Evolutionary conservation across 2,888 invertebrate genomes (phyloP), one percentile per base, ranked within the genome.

Genomic region (Hedya salicella): DNA sequence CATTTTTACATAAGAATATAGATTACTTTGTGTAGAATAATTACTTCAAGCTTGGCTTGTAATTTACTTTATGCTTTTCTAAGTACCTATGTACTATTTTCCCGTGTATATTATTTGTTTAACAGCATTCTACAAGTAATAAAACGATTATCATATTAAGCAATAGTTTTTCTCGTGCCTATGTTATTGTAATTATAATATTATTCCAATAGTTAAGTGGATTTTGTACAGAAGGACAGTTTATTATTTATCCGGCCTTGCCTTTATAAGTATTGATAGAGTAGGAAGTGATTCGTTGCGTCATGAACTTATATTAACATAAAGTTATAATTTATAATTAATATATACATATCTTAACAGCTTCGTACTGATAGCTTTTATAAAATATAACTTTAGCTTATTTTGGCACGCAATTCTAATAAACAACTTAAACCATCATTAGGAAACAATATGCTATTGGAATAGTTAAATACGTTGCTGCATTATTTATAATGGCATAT

Each of bases 241-340:
- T 36, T 63, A 44, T 44, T 32, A 17, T 44, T 32, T 21, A 48
- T 42, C 21, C 11, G 64, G 36, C 64, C 57, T 64, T 64, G 64
- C 42, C 36, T 44, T 32, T 46, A 57, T 17, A 57, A 46, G 16
- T 54, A 11, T 64, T 50, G 32, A 32, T 63, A 32, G 50, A 59
- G 44, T 17, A 59, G 64, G 64, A 64, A 64, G 64, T 64, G 14
- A 42, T 56, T 13, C 0, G 16, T 56, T 42, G 32, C 21, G 44
- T 36, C 42, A 42, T 57, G 14, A 36, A 25, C 39, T 16, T 52
- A 9, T 16, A 52, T 59, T 59, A 30, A 44, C 36, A 64, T 64
- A 44, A 64, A 42, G 21, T 25, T 52, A 21, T 52, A 42, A 44
- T 52, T 64, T 57, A 49, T 50, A 42, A 17, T 14, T 17, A 44